A percentile compares a stretch with the other conserved stretches of the same genome.
These are phyloP conservation scores for Enteromius thamalakanensis DNA, from an alignment of 2,797 vertebrate species.

Conservation along the genomic window DNA sequence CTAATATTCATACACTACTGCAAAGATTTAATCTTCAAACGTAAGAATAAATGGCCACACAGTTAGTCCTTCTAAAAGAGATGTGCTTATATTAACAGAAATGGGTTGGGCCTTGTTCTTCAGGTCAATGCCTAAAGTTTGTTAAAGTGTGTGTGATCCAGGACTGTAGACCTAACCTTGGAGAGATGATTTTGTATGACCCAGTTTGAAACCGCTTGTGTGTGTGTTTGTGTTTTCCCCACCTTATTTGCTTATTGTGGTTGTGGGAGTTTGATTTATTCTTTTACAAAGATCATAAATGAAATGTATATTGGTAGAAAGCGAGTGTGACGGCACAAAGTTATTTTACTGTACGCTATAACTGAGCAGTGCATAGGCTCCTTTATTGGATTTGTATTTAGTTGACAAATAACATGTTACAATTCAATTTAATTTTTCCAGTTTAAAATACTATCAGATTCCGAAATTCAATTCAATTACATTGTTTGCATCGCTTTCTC, in stretches of 20 bases:
- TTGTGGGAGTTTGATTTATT: constrained; percentile 33
- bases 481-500: neutral
- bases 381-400: constrained; percentile 16
- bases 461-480: constrained; percentile 11
- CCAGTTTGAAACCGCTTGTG: neutral
- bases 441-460: neutral
- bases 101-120: neutral
- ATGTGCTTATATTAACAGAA: constrained; percentile 23
- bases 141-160: constrained; percentile 1
- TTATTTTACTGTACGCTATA: constrained; percentile 7
- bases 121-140: neutral
- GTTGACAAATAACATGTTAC: constrained; percentile 9
- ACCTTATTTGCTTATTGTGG: constrained; percentile 17
- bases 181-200: constrained; percentile 15
- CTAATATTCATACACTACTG: constrained; percentile 14
- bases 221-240: constrained; percentile 14
- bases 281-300: constrained; percentile 21
- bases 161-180: constrained; percentile 1
- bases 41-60: constrained; percentile 32
- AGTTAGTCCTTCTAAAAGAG: constrained; percentile 47
- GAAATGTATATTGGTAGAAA: constrained; percentile 18
- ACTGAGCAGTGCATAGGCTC: neutral
- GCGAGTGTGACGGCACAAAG: neutral
- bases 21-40: constrained; percentile 11
- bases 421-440: constrained; percentile 8